Percentiles rank a stretch among this genome's conserved stretches.
These are phyloP conservation scores for Hydropsyche tenuis DNA, from an alignment of 1,140 invertebrate species.

Conservation along the genomic window DNA sequence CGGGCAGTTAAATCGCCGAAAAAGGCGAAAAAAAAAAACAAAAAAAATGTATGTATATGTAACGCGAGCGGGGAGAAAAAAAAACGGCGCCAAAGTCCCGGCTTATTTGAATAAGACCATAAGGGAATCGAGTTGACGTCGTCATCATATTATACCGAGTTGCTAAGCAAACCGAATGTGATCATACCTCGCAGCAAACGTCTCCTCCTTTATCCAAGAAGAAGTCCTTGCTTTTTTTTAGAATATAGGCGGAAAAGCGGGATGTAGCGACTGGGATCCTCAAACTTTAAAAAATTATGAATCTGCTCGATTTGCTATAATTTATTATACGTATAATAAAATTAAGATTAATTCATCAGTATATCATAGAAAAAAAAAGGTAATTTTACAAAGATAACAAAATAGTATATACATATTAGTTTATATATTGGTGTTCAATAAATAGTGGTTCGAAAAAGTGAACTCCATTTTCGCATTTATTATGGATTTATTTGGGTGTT, in stretches of 20 bases:
- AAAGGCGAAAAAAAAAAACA: slow-evolving; percentile 1
- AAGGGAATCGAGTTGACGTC: slow-evolving; percentile 46
- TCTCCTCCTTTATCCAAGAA: slow-evolving; percentile 26
- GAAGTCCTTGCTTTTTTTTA: neutral
- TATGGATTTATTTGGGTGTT: too few relatives aligned
- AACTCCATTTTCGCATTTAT: too few relatives aligned
- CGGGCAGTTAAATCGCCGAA: slow-evolving; percentile 18
- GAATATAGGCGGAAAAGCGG: slow-evolving; percentile 3
- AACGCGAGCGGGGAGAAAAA: neutral
- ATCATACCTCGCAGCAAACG: slow-evolving; percentile 45
- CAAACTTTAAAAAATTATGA: neutral
- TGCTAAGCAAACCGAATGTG: slow-evolving; percentile 42
- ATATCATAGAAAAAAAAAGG: too few relatives aligned
- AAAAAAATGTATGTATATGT: neutral
- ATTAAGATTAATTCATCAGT: too few relatives aligned
- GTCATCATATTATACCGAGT: slow-evolving; percentile 44
- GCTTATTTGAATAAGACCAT: slow-evolving; percentile 47
- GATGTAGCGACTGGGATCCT: neutral
- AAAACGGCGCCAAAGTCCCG: slow-evolving; percentile 29
- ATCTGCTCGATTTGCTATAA: neutral
- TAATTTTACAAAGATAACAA: too few relatives aligned
- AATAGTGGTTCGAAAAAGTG: too few relatives aligned
- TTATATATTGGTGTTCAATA: too few relatives aligned
- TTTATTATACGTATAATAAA: too few relatives aligned
- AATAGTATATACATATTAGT: too few relatives aligned